Evolutionary conservation across 2,113 vertebrate genomes (phyloP), one percentile per base, ranked within the genome.

Genomic region (Plectropomus leopardus): DNA sequence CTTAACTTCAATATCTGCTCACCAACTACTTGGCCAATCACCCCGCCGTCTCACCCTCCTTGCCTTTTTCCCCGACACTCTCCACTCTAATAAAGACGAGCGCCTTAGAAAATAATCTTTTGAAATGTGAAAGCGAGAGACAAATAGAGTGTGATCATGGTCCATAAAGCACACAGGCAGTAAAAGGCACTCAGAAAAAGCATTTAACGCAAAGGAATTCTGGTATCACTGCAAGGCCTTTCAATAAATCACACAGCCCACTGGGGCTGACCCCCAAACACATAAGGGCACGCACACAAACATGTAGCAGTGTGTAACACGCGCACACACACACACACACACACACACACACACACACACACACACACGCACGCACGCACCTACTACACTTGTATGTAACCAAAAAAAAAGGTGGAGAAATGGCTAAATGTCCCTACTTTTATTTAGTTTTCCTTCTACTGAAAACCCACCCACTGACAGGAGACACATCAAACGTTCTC

Each of bases 161-260:
- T 85, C 85, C 88, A 92, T 90, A 92, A 92, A 92, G 90, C 89
- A 72, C 73, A 30, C 73, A 44, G 77, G 84, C 89, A 87, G 84
- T 89, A 86, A 91, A 90, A 90, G 84, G 75, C 87, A 81, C 88
- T 89, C 86, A 78, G 82, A 80, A 83, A 72, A 86, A 84, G 85
- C 86, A 94, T 92, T 89, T 93, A 85, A 90, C 88, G 92, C 82
- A 53, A 92, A 92, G 91, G 92, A 93, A 94, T 93, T 90, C 89
- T 88, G 83, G 80, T 89, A 89, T 93, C 90, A 85, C 67, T 86
- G 81, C 60, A 47, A 82, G 70, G 79, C 83, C 79, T 76, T 86
- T 89, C 88, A 91, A 88, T 93, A 94, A 94, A 94, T 93, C 91
- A 92, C 76, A 60, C 57, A 3, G 75, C 83, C 79, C 72, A 82